phyloP scores from a whole-genome alignment of 2,113 vertebrate genomes.

The Numenius arquata region DNA sequence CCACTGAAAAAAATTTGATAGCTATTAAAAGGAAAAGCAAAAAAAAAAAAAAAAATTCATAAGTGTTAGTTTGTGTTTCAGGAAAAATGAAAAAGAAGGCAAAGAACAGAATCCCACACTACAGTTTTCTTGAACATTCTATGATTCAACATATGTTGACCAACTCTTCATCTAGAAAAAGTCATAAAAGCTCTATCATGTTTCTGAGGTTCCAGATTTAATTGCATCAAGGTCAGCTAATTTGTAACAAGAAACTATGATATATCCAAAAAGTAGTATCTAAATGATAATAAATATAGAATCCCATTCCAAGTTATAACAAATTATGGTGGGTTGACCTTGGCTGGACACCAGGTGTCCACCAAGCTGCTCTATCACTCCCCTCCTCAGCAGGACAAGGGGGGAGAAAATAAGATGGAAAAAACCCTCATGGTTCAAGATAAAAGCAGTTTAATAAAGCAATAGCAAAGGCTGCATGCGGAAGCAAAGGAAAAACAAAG shows the following conservation, averaged over 20 bases:
- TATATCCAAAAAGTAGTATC: not conserved
- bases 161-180: not conserved
- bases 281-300: not conserved
- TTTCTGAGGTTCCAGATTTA: not conserved
- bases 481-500: not conserved
- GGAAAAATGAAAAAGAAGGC: not conserved
- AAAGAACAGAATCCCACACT: not conserved
- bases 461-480: not conserved
- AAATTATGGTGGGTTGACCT: not conserved
- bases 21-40: not conserved
- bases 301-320: not conserved
- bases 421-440: not conserved
- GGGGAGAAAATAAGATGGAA: not conserved
- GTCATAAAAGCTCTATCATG: rapidly evolving
- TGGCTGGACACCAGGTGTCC: not conserved
- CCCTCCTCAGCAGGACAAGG: not conserved
- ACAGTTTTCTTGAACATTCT: not conserved
- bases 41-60: not conserved
- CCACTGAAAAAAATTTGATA: not conserved
- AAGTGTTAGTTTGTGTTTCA: not conserved
- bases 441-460: not conserved
- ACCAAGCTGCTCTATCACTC: not conserved
- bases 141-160: not conserved
- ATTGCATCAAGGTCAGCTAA: not conserved
- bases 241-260: not conserved